A percentile compares a stretch with the other conserved stretches of the same genome.
Evolutionary conservation across 2,797 vertebrate genomes (phyloP).

Genomic region (Hirundo rustica): DNA sequence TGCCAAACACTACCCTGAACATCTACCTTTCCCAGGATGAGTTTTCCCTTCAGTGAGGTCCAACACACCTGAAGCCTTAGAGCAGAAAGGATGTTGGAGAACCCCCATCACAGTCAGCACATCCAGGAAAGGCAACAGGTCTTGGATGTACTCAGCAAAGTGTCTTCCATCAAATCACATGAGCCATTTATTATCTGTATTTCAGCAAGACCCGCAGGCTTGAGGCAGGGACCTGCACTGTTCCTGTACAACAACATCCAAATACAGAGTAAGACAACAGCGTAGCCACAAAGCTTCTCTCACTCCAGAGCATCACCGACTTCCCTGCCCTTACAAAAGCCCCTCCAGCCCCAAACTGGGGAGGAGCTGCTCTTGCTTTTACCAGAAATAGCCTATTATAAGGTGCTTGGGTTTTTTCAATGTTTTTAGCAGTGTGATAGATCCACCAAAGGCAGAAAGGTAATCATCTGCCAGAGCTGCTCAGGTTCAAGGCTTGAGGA

Average conservation of each 20-base stretch:
- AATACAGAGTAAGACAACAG: background rate
- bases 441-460: background rate
- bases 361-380: background rate
- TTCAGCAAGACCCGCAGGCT: slow-evolving; percentile 23
- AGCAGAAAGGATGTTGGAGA: background rate
- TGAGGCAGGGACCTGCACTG: background rate
- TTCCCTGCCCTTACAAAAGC: background rate
- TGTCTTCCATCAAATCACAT: background rate
- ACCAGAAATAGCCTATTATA: background rate
- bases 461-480: background rate
- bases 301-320: background rate
- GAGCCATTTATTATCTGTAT: background rate
- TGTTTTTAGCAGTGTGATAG: background rate
- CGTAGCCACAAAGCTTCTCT: background rate
- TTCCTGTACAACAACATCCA: background rate
- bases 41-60: background rate
- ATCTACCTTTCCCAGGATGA: background rate
- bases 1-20: background rate
- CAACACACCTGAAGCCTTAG: background rate
- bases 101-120: background rate
- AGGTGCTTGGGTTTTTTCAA: background rate
- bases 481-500: background rate
- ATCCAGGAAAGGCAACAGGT: background rate
- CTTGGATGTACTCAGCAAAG: background rate
- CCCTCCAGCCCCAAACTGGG: background rate